Conservation (phyloP, 2,113 vertebrate species). For the Anolis carolinensis region DNA sequence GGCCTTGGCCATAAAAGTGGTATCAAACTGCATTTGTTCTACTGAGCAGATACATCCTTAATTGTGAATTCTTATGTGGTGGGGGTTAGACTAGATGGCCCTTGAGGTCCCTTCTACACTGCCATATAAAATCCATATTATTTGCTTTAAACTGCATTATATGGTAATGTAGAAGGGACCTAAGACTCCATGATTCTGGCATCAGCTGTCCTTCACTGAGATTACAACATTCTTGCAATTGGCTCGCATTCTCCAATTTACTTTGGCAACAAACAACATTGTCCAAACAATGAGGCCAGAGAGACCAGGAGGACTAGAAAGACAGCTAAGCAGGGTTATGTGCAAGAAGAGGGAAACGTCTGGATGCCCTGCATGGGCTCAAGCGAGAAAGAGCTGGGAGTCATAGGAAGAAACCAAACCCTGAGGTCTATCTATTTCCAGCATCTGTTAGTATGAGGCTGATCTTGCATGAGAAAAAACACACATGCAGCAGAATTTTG, state of each 20-base stretch:
- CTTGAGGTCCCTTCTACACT: too few species aligned
- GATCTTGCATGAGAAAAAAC: background rate
- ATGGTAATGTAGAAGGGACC: too few species aligned
- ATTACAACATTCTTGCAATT: background rate
- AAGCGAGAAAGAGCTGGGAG: background rate
- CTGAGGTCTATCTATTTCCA: background rate
- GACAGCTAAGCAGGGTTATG: background rate
- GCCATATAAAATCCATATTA: too few species aligned
- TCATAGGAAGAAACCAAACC: fast-evolving
- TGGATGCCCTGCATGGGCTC: fast-evolving
- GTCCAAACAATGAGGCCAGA: background rate
- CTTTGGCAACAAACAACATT: background rate
- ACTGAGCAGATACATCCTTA: too few species aligned
- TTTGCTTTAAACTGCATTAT: too few species aligned
- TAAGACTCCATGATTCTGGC: too few species aligned
- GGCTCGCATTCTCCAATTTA: background rate
- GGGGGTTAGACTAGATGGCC: too few species aligned
- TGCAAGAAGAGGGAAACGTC: background rate
- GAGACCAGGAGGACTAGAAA: background rate
- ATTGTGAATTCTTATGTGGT: too few species aligned
- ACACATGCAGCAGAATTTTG: background rate
- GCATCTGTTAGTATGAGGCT: background rate
- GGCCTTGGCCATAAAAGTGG: too few species aligned
- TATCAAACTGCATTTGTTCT: too few species aligned
- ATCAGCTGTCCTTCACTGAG: background rate